Evolutionary conservation across 2,888 invertebrate genomes (phyloP).

Genomic region (Lepidochrysops patricia): DNA sequence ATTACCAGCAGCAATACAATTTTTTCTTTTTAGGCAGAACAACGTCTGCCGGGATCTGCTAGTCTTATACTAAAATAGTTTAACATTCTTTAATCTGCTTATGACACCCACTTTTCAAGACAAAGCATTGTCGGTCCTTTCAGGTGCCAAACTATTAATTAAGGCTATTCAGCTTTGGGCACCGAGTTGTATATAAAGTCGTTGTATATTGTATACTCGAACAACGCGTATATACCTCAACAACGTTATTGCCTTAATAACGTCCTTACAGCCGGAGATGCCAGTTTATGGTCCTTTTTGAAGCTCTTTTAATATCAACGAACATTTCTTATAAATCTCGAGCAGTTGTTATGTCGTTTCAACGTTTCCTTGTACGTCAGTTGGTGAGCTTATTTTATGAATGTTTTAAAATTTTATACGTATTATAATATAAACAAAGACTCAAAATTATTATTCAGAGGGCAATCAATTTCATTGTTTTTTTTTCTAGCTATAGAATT

Average conservation of each 20-base stretch:
- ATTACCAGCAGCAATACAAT: too few relatives aligned
- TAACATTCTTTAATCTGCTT: neutral
- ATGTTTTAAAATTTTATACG: too few relatives aligned
- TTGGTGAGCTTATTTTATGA: neutral
- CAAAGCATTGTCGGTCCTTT: neutral
- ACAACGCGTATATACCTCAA: slow-evolving; percentile 2
- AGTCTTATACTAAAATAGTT: neutral
- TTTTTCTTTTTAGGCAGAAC: too few relatives aligned
- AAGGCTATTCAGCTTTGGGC: slow-evolving; percentile 2
- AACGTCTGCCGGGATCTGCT: too few relatives aligned
- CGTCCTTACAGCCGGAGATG: slow-evolving; percentile 14
- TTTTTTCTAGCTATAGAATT: too few relatives aligned
- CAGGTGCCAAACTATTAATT: slow-evolving; percentile 6
- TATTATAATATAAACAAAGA: too few relatives aligned
- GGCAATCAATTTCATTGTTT: too few relatives aligned
- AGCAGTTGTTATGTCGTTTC: neutral
- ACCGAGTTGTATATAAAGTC: neutral
- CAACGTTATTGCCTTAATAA: slow-evolving; percentile 14
- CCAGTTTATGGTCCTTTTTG: slow-evolving; percentile 13
- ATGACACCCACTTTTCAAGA: neutral
- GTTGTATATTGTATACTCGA: neutral
- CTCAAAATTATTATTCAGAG: too few relatives aligned
- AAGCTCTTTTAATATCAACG: slow-evolving; percentile 14
- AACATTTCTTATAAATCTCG: slow-evolving; percentile 7
- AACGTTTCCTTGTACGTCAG: neutral